phyloP scores from a whole-genome alignment of 1,140 invertebrate species.

The Phortica variegata region DNA sequence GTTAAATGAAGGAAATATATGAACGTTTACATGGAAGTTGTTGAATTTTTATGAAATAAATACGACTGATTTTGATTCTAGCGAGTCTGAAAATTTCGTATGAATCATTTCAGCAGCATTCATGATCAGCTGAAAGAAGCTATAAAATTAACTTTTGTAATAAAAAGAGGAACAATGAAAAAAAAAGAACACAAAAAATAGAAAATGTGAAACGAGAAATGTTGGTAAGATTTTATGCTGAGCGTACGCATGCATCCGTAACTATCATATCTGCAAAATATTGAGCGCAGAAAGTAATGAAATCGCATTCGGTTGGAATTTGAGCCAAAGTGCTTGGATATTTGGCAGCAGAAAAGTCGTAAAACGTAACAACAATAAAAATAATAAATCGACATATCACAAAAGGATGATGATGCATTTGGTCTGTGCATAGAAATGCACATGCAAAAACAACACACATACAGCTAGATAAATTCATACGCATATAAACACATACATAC shows the following conservation, averaged over 20 bases:
- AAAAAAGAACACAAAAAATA: no score
- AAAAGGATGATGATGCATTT: slow-evolving; percentile 29
- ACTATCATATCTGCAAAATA: slow-evolving; percentile 32
- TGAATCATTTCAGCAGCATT: no score
- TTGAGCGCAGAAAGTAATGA: slow-evolving; percentile 4
- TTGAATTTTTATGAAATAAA: no score
- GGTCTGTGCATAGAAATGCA: slow-evolving; percentile 20
- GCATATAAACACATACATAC: no score
- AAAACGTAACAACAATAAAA: slow-evolving; percentile 57
- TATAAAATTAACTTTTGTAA: slow-evolving; percentile 42
- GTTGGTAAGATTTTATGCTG: slow-evolving; percentile 28
- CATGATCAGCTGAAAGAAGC: no score
- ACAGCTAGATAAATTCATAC: slow-evolving; percentile 10
- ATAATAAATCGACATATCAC: slow-evolving; percentile 57
- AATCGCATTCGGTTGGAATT: neutral
- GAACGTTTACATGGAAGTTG: no score
- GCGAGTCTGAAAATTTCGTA: no score
- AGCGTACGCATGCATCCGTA: slow-evolving; percentile 10
- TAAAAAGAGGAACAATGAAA: slow-evolving; percentile 33
- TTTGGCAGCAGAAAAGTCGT: slow-evolving; percentile 31
- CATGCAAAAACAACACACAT: slow-evolving; percentile 32
- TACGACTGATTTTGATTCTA: no score
- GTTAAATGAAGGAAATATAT: no score
- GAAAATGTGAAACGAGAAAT: no score
- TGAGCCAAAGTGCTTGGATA: no score